Evolutionary conservation across 35 echinoderm and acorn worm species (phyloP), one percentile per base, ranked within the genome.

Genomic region (Apostichopus californicus): DNA sequence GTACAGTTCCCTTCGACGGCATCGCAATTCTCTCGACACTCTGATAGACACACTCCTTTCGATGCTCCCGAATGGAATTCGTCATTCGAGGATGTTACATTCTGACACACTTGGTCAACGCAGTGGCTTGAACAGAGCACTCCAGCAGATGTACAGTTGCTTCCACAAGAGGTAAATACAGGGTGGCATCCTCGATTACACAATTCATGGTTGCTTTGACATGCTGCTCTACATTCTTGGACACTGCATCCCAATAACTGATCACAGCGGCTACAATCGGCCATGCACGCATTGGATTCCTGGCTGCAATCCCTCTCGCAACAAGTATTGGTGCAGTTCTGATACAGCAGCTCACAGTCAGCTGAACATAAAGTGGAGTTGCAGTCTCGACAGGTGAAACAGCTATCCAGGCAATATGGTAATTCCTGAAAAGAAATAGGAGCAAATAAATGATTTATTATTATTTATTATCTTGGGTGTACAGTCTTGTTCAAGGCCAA

Each of bases 281-380:
- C n/a, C 0, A 92, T 77, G 78, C 95, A 96, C 10, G 7, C 12
- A 52, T 89, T 89, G 21, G 80, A 72, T 26, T 14, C 68, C 6
- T 6, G 24, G 10, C 56, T 78, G 77, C 95, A 96, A 56, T 90
- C 56, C 17, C 65, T 68, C 9, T 91, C 56, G 55, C 95, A 96
- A 72, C 92, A 96, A 8, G 90, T 52, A 55, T 86, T 80, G 54
- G 88, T 91, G 81, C 95, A 96, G 94, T 96, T 96, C 8, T 57
- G 52, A 61, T 93, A 75, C n/a, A 54, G 54, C 23, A 75, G 14
- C 13, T 77, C 77, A 55, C 95, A 96, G 25, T 57, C 73, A 11
- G 52, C 54, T 5, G 78, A 79, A 57, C 95, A 96, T 6, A 46
- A 18, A 7, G 83, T 79, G 9, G 63, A 14, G 5, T 83, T 77